Percentiles rank a stretch among this genome's conserved stretches.
Conservation (phyloP, 2,797 vertebrate species). For the Otolemur crassicaudatus region DNA sequence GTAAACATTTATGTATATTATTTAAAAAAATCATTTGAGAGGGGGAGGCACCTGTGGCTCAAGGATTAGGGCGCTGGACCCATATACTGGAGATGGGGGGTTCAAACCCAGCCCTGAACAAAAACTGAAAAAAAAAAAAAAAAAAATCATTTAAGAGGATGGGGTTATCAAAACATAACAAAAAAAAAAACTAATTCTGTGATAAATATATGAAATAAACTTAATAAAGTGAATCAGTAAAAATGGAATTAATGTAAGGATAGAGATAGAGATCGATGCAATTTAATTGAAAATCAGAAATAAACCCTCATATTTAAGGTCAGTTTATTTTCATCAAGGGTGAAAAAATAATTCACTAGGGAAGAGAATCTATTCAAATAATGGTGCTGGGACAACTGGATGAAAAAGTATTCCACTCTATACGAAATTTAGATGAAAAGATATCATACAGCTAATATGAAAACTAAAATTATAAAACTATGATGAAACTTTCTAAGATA, state of each 20-base stretch:
- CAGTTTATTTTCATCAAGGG: background rate
- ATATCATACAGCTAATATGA: background rate
- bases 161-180: background rate
- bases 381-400: background rate
- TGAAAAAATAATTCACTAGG: background rate
- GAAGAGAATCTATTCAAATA: background rate
- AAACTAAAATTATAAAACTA: background rate
- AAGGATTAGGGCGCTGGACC: too few relatives aligned
- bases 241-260: background rate
- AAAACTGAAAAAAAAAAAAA: too few relatives aligned
- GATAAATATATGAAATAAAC: background rate
- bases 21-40: background rate
- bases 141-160: background rate
- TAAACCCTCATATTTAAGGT: background rate
- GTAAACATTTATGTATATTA: background rate
- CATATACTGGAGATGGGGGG: too few relatives aligned
- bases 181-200: background rate
- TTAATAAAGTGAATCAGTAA: background rate
- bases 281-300: background rate
- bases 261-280: background rate
- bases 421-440: background rate
- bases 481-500: background rate
- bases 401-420: background rate
- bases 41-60: too few relatives aligned
- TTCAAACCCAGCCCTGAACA: too few relatives aligned